Evolutionary conservation across 2,888 invertebrate genomes (phyloP).

Genomic region (Drosophila leonis): DNA sequence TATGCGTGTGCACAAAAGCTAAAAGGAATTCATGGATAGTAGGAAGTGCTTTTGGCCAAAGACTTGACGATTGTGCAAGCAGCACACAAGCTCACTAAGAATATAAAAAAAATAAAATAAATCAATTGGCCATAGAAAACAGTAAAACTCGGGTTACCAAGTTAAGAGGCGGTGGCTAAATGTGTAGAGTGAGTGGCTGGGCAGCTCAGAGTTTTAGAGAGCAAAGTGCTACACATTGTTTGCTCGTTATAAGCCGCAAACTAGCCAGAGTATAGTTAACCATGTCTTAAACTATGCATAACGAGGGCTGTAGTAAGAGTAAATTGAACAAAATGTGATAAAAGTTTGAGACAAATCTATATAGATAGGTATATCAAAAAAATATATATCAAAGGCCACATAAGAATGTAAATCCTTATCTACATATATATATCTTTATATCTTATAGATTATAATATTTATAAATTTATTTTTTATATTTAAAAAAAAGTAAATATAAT

Average conservation of each 20-base stretch:
- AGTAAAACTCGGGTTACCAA: conserved; percentile 16
- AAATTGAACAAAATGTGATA: background rate
- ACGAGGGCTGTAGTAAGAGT: conserved; percentile 8
- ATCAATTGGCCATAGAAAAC: conserved; percentile 62
- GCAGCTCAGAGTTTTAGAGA: conserved; percentile 1
- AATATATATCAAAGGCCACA: background rate
- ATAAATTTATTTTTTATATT: too few species aligned
- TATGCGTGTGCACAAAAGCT: conserved; percentile 36
- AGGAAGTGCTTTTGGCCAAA: conserved; percentile 13
- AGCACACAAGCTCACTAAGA: conserved; percentile 57
- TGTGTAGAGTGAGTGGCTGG: background rate
- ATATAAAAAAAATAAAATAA: conserved; percentile 58
- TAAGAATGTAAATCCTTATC: too few species aligned
- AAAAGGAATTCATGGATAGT: conserved; percentile 13
- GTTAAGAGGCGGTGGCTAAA: background rate
- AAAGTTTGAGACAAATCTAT: background rate
- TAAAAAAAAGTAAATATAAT: too few species aligned
- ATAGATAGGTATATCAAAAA: background rate
- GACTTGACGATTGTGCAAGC: conserved; percentile 58
- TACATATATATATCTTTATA: too few species aligned
- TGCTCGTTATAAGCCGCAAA: conserved; percentile 45
- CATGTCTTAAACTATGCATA: conserved; percentile 28
- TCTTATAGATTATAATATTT: too few species aligned
- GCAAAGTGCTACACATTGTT: conserved; percentile 28
- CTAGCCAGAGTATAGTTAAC: conserved; percentile 32